Evolutionary conservation across 2,113 vertebrate genomes (phyloP).

Genomic region (Pampusana beccarii): DNA sequence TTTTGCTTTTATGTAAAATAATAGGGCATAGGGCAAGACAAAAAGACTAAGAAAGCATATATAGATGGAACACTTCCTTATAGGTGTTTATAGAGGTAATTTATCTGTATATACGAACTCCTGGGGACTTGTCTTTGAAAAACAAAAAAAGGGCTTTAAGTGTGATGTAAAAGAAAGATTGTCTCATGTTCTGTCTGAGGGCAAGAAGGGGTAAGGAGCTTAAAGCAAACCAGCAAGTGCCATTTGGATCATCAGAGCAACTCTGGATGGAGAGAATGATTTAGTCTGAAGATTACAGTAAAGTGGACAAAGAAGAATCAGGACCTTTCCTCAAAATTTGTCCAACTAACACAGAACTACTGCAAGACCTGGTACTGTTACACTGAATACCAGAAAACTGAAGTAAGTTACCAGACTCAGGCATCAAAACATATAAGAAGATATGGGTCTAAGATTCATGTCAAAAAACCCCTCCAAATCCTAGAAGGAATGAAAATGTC

Average conservation of each 20-base stretch:
- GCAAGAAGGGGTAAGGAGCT: neutral
- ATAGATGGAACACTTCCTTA: neutral
- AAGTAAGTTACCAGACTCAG: neutral
- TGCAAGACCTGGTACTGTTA: neutral
- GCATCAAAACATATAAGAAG: neutral
- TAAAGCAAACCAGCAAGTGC: neutral
- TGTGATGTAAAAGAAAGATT: neutral
- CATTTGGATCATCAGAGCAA: neutral
- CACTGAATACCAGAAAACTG: neutral
- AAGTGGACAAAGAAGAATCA: neutral
- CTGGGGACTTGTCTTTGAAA: neutral
- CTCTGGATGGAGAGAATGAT: neutral
- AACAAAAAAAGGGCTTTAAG: neutral
- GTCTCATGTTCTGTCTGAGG: neutral
- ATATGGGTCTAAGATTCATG: rapidly evolving
- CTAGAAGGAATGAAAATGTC: neutral
- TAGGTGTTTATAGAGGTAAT: neutral
- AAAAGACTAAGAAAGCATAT: neutral
- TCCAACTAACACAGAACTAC: neutral
- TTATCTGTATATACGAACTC: neutral
- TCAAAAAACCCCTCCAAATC: neutral
- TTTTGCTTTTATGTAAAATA: neutral
- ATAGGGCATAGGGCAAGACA: neutral
- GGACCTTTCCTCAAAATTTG: neutral
- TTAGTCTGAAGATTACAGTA: neutral